Evolutionary conservation across 2,113 vertebrate genomes (phyloP), one percentile per base, ranked within the genome.

Genomic region (Thamnophis sirtalis): DNA sequence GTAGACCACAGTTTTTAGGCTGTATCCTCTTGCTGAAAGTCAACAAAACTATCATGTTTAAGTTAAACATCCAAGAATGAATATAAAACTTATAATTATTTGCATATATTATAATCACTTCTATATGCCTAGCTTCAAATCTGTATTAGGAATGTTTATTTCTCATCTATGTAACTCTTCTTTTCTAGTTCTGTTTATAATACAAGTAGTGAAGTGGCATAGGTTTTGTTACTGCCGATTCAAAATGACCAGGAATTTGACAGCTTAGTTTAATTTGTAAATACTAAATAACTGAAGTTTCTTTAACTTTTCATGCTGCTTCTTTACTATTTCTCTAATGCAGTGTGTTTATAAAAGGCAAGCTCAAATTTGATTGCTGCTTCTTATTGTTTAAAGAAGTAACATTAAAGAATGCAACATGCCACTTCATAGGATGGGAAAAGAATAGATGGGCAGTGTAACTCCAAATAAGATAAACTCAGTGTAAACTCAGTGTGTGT

Each of bases 11-110:
- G 60, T 63, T 63, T 63, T 28, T 63, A 63, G 26, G 26, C 60
- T 26, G 4, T 63, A 63, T 63, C 60, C 26, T 63, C 26, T 63
- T 63, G 9, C 26, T n/a, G 60, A 63, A 63, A 63, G 9, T 63
- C 60, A 63, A 28, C 1, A 0, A 63, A 63, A 63, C 60, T 68
- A n/a, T 5, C 28, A 68, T 3, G 9, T 63, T 28, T 63, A 11
- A 63, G 26, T 68, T 68, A 68, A 68, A 68, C 11, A n/a, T n/a
- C 28, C 89, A 84, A 73, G 93, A 48, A 6, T 55, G 84, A 56
- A 48, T 26, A 26, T 60, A 56, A 90, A 54, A 55, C 80, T 94
- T 92, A 93, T 94, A 56, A 84, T 91, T 93, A 38, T 92, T 73
- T 51, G 33, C 87, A 90, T 91, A 92, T 21, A 85, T 87, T 19